Evolutionary conservation across 2,888 invertebrate species (phyloP).

Genomic region (Bellardia pandia): DNA sequence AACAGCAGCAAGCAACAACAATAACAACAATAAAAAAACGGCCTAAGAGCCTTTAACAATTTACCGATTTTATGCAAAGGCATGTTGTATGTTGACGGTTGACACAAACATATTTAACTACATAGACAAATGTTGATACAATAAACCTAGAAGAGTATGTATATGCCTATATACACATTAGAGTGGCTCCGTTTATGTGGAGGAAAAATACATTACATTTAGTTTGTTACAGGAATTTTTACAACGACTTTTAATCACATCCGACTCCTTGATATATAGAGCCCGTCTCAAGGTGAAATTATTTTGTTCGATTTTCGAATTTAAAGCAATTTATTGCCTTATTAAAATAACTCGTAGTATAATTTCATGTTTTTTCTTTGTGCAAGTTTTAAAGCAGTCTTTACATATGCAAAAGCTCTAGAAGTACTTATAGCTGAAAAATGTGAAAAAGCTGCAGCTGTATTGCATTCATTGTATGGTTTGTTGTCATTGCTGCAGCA

Average conservation of each 20-base stretch:
- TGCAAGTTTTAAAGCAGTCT: constrained; percentile 22
- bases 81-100: constrained; percentile 65
- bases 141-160: not conserved
- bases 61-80: constrained; percentile 73
- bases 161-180: too few species aligned
- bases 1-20: not conserved
- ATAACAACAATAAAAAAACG: not conserved
- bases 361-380: not conserved
- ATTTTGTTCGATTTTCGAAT: not conserved
- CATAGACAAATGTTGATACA: constrained; percentile 27
- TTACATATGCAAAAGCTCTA: constrained; percentile 63
- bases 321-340: not conserved
- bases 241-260: too few species aligned
- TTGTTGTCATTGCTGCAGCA: constrained; percentile 34
- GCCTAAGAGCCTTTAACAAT: constrained; percentile 63
- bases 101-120: constrained; percentile 26
- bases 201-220: too few species aligned
- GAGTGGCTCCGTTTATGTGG: too few species aligned
- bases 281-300: too few species aligned
- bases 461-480: constrained; percentile 47
- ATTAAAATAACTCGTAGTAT: not conserved
- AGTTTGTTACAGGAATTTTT: too few species aligned
- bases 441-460: constrained; percentile 58
- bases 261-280: too few species aligned
- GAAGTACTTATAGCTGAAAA: constrained; percentile 55